Conservation (phyloP, 2,113 vertebrate genomes). For the Epinephelus lanceolatus region DNA sequence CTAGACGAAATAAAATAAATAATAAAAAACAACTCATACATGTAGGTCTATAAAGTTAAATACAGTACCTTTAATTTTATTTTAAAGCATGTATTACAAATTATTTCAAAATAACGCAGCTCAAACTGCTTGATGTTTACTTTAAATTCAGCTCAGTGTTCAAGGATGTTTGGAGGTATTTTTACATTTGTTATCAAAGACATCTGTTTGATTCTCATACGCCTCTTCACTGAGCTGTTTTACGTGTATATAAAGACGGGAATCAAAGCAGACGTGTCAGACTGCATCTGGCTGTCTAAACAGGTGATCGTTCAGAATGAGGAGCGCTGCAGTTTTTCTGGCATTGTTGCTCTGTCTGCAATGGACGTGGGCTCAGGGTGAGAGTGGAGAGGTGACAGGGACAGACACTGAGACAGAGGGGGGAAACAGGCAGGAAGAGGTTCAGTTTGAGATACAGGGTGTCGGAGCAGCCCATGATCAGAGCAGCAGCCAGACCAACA, state of each 20-base stretch:
- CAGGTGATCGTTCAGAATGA: conserved; percentile 29
- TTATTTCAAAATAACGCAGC: too few relatives aligned
- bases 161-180: neutral
- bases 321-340: neutral
- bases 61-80: too few relatives aligned
- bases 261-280: neutral
- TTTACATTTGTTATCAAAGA: neutral
- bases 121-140: too few relatives aligned
- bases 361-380: neutral
- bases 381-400: neutral
- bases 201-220: conserved; percentile 12
- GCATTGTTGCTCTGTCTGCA: conserved; percentile 28
- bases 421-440: neutral
- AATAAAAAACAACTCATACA: too few relatives aligned
- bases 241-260: neutral
- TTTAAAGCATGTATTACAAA: too few relatives aligned
- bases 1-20: too few relatives aligned
- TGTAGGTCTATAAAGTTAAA: too few relatives aligned
- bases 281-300: neutral
- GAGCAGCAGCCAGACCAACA: neutral
- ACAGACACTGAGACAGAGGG: neutral
- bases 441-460: neutral
- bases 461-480: neutral
- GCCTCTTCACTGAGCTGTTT: neutral
- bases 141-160: too few relatives aligned